These are phyloP conservation scores for Leptinotarsa tumamoca DNA, from an alignment of 2,888 invertebrate genomes.

Conservation along the genomic window DNA sequence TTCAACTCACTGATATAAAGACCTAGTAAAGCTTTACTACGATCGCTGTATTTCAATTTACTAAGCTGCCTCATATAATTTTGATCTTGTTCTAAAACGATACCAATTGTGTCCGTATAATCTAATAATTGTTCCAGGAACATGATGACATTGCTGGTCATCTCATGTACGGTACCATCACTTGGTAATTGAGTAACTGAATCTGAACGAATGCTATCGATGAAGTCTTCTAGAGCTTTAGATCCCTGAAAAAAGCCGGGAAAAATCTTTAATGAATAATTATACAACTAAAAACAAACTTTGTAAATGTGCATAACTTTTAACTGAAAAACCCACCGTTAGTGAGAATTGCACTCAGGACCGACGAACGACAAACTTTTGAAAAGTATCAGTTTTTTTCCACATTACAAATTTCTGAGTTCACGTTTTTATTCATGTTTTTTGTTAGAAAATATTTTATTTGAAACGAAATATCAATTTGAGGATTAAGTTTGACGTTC, in stretches of 20 bases:
- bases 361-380: too few species aligned
- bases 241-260: conserved; percentile 74
- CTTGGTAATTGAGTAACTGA: conserved; percentile 86
- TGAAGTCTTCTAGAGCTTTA: conserved; percentile 91
- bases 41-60: conserved; percentile 69
- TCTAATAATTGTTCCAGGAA: conserved; percentile 89
- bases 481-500: too few species aligned
- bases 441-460: too few species aligned
- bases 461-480: too few species aligned
- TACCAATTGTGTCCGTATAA: conserved; percentile 81
- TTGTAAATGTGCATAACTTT: too few species aligned
- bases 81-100: conserved; percentile 74
- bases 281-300: too few species aligned
- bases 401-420: too few species aligned
- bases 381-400: too few species aligned
- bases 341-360: too few species aligned
- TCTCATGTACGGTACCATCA: conserved; percentile 98
- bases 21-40: conserved; percentile 77
- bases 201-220: conserved; percentile 86
- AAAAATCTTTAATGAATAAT: too few species aligned
- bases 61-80: conserved; percentile 70
- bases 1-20: conserved; percentile 80
- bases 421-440: too few species aligned
- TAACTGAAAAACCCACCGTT: too few species aligned
- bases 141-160: conserved; percentile 93